Percentiles rank a stretch among this genome's conserved stretches.
Evolutionary conservation across 92 coral and sea anemone genomes (phyloP).

Genomic region (Palythoa grandiflora): DNA sequence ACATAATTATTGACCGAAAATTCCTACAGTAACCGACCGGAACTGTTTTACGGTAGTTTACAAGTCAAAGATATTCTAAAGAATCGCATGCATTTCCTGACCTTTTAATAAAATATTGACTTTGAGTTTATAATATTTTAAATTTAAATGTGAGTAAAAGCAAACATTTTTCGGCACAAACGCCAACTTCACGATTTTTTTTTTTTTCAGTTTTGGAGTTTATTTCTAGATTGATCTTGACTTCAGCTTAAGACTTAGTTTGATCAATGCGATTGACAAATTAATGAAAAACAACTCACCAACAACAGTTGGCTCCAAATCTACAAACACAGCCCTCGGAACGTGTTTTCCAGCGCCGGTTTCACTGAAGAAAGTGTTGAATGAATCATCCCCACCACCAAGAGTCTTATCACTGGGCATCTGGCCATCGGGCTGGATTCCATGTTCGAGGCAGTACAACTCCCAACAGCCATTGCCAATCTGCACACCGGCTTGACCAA

Average conservation of each 20-base stretch:
- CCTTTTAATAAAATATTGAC: too few species aligned
- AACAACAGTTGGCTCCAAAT: slow-evolving; percentile 95
- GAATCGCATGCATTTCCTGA: too few species aligned
- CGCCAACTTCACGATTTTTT: too few species aligned
- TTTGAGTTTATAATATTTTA: too few species aligned
- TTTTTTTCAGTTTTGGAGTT: neutral
- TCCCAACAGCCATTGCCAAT: slow-evolving; percentile 99
- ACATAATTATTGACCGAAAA: too few species aligned
- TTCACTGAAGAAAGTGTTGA: slow-evolving; percentile 98
- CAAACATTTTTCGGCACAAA: too few species aligned
- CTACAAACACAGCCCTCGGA: slow-evolving; percentile 96
- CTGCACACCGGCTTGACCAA: slow-evolving; percentile 98
- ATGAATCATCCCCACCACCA: slow-evolving; percentile 95
- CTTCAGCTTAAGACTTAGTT: neutral
- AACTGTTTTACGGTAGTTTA: too few species aligned
- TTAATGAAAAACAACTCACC: slow-evolving; percentile 63
- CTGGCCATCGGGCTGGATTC: slow-evolving; percentile 97
- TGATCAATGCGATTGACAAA: neutral
- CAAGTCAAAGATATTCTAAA: too few species aligned
- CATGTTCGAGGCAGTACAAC: slow-evolving; percentile 96
- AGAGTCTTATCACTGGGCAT: slow-evolving; percentile 86
- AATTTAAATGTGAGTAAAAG: too few species aligned
- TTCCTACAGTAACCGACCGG: too few species aligned
- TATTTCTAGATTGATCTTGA: neutral
- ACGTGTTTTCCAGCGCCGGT: slow-evolving; percentile 97